Percentiles rank a stretch among this genome's conserved stretches.
phyloP scores from a whole-genome alignment of 2,888 invertebrate species.

The Phortica magna region DNA sequence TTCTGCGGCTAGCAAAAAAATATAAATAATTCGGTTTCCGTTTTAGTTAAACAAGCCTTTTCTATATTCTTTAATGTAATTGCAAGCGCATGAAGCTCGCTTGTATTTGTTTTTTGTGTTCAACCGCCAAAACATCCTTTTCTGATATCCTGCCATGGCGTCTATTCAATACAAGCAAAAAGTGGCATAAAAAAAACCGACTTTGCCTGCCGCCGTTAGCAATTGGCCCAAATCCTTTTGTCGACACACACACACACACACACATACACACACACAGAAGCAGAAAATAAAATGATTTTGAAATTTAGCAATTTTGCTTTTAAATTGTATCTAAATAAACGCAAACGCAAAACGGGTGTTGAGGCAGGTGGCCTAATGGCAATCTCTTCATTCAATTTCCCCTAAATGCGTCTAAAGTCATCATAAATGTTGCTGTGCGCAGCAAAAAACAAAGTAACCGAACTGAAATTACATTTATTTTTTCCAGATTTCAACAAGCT shows the following conservation, averaged over 20 bases:
- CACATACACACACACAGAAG: not conserved
- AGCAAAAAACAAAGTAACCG: not conserved
- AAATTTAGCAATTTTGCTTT: not conserved
- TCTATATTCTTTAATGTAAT: not conserved
- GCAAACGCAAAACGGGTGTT: not conserved
- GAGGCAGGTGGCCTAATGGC: conserved; percentile 5
- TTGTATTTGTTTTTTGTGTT: not conserved
- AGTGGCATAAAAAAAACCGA: too few relatives aligned
- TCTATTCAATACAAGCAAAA: too few relatives aligned
- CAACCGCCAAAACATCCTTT: not conserved
- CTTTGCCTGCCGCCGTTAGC: not conserved
- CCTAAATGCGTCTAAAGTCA: conserved; percentile 18
- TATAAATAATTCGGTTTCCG: not conserved
- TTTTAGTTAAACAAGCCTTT: not conserved
- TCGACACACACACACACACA: conserved; percentile 24
- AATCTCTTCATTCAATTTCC: conserved; percentile 23
- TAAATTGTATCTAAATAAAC: not conserved
- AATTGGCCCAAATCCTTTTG: conserved; percentile 2
- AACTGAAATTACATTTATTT: conserved; percentile 21
- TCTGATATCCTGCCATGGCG: not conserved
- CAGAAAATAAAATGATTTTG: conserved; percentile 18
- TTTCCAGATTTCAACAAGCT: not conserved
- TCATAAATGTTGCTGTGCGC: conserved; percentile 18
- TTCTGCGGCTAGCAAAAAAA: conserved; percentile 18
- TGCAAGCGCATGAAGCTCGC: not conserved